These are phyloP conservation scores for Crioceris asparagi DNA, from an alignment of 2,888 invertebrate species.

Conservation along the genomic window DNA sequence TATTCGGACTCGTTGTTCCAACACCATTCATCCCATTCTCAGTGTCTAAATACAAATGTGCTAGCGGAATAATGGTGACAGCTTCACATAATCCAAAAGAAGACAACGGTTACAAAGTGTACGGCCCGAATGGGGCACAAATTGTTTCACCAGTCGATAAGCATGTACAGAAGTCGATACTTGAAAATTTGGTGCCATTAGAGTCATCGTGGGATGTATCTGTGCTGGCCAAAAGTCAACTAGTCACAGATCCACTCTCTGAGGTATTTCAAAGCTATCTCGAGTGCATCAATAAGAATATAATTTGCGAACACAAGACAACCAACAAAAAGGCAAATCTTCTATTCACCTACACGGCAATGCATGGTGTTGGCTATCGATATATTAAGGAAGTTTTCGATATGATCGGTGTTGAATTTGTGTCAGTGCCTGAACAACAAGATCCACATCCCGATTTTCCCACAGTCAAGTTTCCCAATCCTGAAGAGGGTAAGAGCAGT, in stretches of 20 bases:
- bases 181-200: conserved; percentile 65
- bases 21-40: conserved; percentile 92
- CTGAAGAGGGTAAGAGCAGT: conserved; percentile 79
- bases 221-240: conserved; percentile 39
- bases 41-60: conserved; percentile 59
- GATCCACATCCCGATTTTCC: conserved; percentile 94
- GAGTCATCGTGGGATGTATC: conserved; percentile 67
- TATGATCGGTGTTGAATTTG: conserved; percentile 59
- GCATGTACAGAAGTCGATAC: conserved; percentile 69
- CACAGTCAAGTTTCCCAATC: conserved; percentile 96
- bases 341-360: conserved; percentile 79
- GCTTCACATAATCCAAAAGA: conserved; percentile 96
- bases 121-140: conserved; percentile 92
- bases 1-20: conserved; percentile 72
- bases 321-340: conserved; percentile 46
- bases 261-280: conserved; percentile 61
- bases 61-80: conserved; percentile 96
- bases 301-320: conserved; percentile 44
- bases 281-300: conserved; percentile 43
- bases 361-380: conserved; percentile 93
- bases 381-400: conserved; percentile 68
- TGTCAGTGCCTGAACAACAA: conserved; percentile 63
- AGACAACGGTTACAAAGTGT: conserved; percentile 94
- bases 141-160: conserved; percentile 88
- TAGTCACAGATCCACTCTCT: conserved; percentile 58